These are phyloP conservation scores for Mormoops blainvillei DNA, from an alignment of 2,113 vertebrate genomes.

Conservation along the genomic window DNA sequence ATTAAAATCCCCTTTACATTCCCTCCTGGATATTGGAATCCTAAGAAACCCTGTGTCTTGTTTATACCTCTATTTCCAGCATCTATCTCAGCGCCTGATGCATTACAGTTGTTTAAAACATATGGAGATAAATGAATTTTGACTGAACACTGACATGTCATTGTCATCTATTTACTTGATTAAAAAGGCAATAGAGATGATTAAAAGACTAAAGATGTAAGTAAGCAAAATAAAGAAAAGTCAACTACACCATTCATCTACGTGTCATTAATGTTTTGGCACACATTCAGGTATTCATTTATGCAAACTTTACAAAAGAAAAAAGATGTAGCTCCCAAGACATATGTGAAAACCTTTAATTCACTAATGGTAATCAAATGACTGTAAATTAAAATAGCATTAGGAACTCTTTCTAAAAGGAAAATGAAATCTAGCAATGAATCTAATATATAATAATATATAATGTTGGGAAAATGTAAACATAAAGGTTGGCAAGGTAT, in stretches of 20 bases:
- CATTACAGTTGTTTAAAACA: not conserved
- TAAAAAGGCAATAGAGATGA: not conserved
- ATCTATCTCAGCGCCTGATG: not conserved
- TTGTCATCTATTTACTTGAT: not conserved
- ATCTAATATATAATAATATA: not conserved
- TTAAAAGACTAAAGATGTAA: conserved; percentile 35
- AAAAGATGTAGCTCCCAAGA: not conserved
- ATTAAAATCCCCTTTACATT: not conserved
- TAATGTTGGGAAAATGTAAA: not conserved
- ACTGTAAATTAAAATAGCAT: not conserved
- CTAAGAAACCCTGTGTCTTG: not conserved
- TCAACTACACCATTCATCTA: not conserved
- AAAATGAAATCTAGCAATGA: not conserved
- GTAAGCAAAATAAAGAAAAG: not conserved
- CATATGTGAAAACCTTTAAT: conserved; percentile 26
- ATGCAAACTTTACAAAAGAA: not conserved
- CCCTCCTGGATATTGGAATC: not conserved
- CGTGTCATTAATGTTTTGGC: not conserved
- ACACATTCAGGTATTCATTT: not conserved
- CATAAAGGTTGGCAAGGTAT: not conserved
- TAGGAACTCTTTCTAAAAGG: not conserved
- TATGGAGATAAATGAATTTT: not conserved
- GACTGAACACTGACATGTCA: not conserved
- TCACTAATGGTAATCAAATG: conserved; percentile 24
- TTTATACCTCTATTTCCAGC: not conserved